Percentiles rank a stretch among this genome's conserved stretches.
Evolutionary conservation across 2,888 invertebrate genomes (phyloP).

Genomic region (Lamproptera curius): DNA sequence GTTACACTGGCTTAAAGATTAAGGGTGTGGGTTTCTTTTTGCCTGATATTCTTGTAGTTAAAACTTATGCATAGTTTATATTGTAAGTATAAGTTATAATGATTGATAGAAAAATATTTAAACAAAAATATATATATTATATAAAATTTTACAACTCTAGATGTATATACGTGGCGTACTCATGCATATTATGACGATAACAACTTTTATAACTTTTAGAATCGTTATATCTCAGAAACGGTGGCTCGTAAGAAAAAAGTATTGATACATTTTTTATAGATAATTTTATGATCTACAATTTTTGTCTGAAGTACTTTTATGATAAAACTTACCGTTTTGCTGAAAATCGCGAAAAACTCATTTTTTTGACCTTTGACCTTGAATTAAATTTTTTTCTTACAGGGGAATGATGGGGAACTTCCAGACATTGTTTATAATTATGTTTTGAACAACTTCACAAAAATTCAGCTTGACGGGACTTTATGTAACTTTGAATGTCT

Average conservation of each 20-base stretch:
- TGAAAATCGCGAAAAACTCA: conserved; percentile 22
- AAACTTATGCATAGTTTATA: conserved; percentile 19
- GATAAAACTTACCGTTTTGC: conserved; percentile 2
- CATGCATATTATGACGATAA: too few species aligned
- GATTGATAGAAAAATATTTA: conserved; percentile 11
- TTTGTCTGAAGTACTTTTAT: conserved; percentile 19
- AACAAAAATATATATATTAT: not conserved
- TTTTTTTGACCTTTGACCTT: conserved; percentile 21
- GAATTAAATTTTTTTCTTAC: conserved; percentile 17
- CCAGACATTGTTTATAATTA: not conserved
- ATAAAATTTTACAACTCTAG: not conserved
- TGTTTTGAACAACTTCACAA: conserved; percentile 9
- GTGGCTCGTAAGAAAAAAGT: conserved; percentile 20
- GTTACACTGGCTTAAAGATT: conserved; percentile 9
- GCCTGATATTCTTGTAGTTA: conserved; percentile 20
- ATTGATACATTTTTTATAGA: conserved; percentile 21
- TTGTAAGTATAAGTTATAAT: conserved; percentile 15
- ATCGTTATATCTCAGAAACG: conserved; percentile 22
- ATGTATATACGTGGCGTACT: not conserved
- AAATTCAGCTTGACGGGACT: conserved; percentile 6
- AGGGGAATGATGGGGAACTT: conserved; percentile 13
- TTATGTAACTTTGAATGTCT: not conserved
- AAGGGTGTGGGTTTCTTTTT: conserved; percentile 16
- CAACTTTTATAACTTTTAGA: conserved; percentile 15
- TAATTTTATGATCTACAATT: conserved; percentile 23